A percentile compares a stretch with the other conserved stretches of the same genome.
Conservation (phyloP, 2,888 invertebrate species). For the Synergus gifuensis region DNA sequence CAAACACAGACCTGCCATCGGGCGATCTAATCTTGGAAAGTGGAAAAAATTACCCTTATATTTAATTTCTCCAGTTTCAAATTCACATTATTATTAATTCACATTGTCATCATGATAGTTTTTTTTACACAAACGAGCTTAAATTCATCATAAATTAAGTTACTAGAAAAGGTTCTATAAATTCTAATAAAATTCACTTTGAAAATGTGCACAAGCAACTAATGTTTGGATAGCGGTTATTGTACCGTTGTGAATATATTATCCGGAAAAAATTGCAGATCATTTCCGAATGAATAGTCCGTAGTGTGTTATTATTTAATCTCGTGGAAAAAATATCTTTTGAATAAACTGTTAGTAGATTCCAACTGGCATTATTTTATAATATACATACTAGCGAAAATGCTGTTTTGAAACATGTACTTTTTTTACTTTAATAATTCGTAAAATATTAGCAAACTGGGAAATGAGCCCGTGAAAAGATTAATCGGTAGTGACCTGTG, state of each 20-base stretch:
- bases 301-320: conserved; percentile 25
- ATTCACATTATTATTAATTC: no score
- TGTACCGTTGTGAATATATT: conserved; percentile 21
- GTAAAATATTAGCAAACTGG: no score
- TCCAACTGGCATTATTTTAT: no score
- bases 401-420: fast-evolving
- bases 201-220: background rate
- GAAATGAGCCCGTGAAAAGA: no score
- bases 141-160: background rate
- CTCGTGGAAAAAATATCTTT: conserved; percentile 17
- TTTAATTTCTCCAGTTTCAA: background rate
- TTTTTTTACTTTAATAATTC: no score
- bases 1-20: background rate
- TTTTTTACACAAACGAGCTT: background rate
- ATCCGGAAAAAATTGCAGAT: conserved; percentile 26
- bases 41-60: background rate
- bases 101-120: background rate
- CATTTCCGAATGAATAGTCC: conserved; percentile 21
- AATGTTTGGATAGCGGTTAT: conserved; percentile 14
- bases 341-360: conserved; percentile 14
- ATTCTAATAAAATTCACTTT: background rate
- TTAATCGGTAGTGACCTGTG: no score
- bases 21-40: background rate
- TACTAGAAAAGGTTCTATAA: background rate
- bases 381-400: no score